Base-by-base conservation (phyloP, 2,797 vertebrate genomes). In the Syngnathus rostellatus region DNA sequence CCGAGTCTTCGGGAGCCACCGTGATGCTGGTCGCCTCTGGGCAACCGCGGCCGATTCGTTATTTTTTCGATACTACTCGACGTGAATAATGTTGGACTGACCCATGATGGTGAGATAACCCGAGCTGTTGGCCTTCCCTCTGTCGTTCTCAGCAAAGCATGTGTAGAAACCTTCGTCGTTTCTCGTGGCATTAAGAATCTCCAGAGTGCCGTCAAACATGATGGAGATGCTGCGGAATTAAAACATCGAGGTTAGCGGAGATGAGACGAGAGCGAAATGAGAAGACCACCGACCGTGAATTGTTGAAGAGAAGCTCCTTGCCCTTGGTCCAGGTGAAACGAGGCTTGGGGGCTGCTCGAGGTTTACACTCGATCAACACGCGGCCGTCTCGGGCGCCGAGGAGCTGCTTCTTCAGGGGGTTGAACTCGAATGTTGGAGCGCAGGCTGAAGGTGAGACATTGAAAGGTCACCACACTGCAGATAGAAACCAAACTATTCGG, bases 281-380 rank as follows among this genome's bases (percentile, higher is more conserved):
- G 9, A 57, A 45, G 8, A 23, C 14, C 14, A 45, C 74, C 67
- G 65, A 99, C 97, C 96, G 92, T 69, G 93, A 94, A 17, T 88
- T 93, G 83, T 98, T 99, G 68, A 80, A 91, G 48, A 99, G 93
- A 68, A 94, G 83, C 78, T 96, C 95, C 55, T 94, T 96, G 68
- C 92, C 97, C 84, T 95, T 97, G 38, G 89, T 98, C 97, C 97
- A 99, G 0, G 91, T 93, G 81, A 93, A 94, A 31, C 88, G 93
- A 23, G 97, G 93, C 75, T 91, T 93, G 0, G 97, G 97, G 67
- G 97, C 96, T 2, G 97, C 97, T 83, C 95, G 89, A 11, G 97
- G 97, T 73, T 94, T 96, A 77, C 97, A 99, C 75, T 97, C 96
- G 14, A 99, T 97, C 71, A 98, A 87, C 68, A 96, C 95, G 1